Conservation (phyloP, 2,888 invertebrate species). For the Siphlonurus alternatus region DNA sequence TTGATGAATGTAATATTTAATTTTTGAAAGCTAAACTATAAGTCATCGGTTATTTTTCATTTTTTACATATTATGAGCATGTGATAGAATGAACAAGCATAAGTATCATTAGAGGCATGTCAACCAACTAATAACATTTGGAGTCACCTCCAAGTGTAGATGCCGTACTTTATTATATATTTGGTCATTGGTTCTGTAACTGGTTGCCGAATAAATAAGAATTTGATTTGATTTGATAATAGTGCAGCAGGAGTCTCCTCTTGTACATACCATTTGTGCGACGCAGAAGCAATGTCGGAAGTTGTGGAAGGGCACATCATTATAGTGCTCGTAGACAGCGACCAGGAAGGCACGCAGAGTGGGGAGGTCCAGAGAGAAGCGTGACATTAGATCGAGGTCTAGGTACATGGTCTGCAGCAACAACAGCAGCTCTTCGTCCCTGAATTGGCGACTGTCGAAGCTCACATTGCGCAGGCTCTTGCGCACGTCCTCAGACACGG, state of each 20-base stretch:
- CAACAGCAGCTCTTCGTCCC: constrained; percentile 60
- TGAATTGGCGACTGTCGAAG: constrained; percentile 69
- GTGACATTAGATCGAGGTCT: constrained; percentile 54
- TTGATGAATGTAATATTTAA: too few relatives aligned
- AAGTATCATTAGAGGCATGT: too few relatives aligned
- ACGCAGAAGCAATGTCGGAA: constrained; percentile 78
- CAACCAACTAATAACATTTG: too few relatives aligned
- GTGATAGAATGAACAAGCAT: too few relatives aligned
- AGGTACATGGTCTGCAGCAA: constrained; percentile 67
- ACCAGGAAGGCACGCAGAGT: constrained; percentile 53
- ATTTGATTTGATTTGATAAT: too few relatives aligned
- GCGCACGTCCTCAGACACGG: constrained; percentile 42
- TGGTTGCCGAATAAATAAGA: too few relatives aligned
- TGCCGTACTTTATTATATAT: too few relatives aligned
- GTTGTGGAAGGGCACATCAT: constrained; percentile 76
- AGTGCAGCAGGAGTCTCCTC: constrained; percentile 14
- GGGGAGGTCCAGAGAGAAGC: constrained; percentile 55
- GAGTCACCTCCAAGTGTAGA: too few relatives aligned
- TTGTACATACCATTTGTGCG: constrained; percentile 59
- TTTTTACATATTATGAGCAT: too few relatives aligned
- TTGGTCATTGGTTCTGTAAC: too few relatives aligned
- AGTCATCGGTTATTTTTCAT: too few relatives aligned
- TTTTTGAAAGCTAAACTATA: too few relatives aligned
- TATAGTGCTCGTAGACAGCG: constrained; percentile 63
- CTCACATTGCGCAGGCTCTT: constrained; percentile 47